Evolutionary conservation across 2,888 invertebrate genomes (phyloP).

Genomic region (Monochamus alternatus): DNA sequence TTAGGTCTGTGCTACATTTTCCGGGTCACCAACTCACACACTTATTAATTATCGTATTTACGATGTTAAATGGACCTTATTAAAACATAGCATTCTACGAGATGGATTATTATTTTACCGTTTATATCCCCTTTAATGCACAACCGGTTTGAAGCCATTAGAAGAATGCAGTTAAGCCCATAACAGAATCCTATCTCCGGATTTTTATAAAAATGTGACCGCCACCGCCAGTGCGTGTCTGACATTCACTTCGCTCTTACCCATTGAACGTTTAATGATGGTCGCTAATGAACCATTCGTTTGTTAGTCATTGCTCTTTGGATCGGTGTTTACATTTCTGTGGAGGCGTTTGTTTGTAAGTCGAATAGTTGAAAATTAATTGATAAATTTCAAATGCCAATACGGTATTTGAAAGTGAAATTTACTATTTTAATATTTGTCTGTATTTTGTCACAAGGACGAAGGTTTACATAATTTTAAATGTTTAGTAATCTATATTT

Average conservation of each 20-base stretch:
- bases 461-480: too few relatives aligned
- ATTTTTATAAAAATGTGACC: slow-evolving; percentile 29
- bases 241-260: slow-evolving; percentile 5
- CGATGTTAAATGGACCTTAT: slow-evolving; percentile 19
- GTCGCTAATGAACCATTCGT: too few relatives aligned
- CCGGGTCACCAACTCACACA: background rate
- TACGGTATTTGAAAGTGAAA: too few relatives aligned
- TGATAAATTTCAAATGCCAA: too few relatives aligned
- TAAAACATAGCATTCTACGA: slow-evolving; percentile 4
- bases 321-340: background rate
- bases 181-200: slow-evolving; percentile 9
- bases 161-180: slow-evolving; percentile 19
- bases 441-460: too few relatives aligned
- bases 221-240: background rate
- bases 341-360: background rate
- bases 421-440: too few relatives aligned
- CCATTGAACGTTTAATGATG: background rate
- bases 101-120: slow-evolving; percentile 30
- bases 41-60: slow-evolving; percentile 13
- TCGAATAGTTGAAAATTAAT: too few relatives aligned
- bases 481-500: too few relatives aligned
- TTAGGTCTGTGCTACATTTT: background rate
- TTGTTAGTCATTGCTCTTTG: too few relatives aligned
- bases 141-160: slow-evolving; percentile 29
- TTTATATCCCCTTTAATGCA: slow-evolving; percentile 25